Percentiles rank a stretch among this genome's conserved stretches.
phyloP scores from a whole-genome alignment of 2,797 vertebrate species.

The Acrossocheilus fasciatus region DNA sequence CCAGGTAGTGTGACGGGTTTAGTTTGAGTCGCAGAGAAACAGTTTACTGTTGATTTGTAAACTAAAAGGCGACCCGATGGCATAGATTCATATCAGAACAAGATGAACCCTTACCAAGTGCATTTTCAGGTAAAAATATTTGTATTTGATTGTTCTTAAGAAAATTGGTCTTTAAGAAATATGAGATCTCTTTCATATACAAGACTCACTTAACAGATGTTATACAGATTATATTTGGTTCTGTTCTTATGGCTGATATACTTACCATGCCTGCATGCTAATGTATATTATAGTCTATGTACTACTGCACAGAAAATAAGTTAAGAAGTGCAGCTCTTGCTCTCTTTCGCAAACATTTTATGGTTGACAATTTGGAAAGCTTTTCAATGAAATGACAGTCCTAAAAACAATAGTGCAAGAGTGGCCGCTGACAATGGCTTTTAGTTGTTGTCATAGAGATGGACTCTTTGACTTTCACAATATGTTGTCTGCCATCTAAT shows the following conservation, averaged over 20 bases:
- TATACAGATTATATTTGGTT: neutral
- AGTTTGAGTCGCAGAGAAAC: constrained; percentile 41
- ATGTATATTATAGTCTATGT: neutral
- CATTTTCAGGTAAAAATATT: constrained; percentile 18
- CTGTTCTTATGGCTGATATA: neutral
- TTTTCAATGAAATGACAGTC: neutral
- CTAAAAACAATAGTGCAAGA: neutral
- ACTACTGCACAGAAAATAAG: neutral
- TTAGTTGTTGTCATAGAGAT: constrained; percentile 14
- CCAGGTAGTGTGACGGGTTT: neutral
- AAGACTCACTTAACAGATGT: neutral
- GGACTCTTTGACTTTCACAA: neutral
- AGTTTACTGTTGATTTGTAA: constrained; percentile 49
- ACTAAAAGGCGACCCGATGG: constrained; percentile 32
- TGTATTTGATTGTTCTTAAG: neutral
- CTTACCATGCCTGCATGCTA: neutral
- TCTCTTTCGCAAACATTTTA: neutral
- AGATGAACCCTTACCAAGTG: constrained; percentile 51
- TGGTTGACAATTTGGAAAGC: neutral
- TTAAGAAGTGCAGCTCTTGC: neutral
- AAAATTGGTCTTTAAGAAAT: constrained; percentile 9
- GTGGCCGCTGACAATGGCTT: neutral
- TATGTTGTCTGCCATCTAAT: constrained; percentile 16
- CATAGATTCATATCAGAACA: neutral
- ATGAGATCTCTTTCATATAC: neutral